A percentile compares a stretch with the other conserved stretches of the same genome.
phyloP scores from a whole-genome alignment of 2,113 vertebrate species.

The Lichenostomus cassidix region DNA sequence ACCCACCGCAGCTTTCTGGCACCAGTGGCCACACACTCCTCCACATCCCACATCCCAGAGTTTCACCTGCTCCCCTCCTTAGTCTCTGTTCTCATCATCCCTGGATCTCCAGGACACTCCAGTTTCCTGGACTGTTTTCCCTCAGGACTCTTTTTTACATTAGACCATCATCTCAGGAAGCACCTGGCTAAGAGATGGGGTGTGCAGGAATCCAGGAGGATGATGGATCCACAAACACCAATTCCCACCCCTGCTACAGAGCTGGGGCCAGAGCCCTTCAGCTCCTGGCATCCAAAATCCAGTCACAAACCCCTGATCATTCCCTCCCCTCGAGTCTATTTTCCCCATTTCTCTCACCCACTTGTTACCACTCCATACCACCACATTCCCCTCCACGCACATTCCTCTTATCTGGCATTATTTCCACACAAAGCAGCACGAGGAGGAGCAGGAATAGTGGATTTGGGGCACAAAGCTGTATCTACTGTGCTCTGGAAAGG shows the following conservation, averaged over 20 bases:
- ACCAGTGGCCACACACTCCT: neutral
- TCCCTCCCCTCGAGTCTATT: neutral
- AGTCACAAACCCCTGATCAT: neutral
- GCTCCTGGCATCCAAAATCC: neutral
- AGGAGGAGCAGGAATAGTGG: neutral
- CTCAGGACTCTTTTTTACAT: neutral
- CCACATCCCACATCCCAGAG: neutral
- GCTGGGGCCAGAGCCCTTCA: neutral
- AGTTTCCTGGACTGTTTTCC: neutral
- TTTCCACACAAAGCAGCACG: neutral
- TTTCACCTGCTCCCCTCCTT: neutral
- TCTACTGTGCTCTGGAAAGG: neutral
- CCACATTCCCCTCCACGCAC: rapidly evolving
- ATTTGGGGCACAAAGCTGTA: rapidly evolving
- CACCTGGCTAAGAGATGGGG: rapidly evolving
- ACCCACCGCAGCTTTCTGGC: neutral
- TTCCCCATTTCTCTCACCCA: neutral
- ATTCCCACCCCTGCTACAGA: neutral
- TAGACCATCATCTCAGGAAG: neutral
- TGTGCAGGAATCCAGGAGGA: rapidly evolving
- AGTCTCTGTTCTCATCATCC: neutral
- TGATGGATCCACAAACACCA: neutral
- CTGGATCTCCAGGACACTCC: neutral
- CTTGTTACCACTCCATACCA: neutral
- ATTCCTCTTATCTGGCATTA: neutral